Percentiles rank a stretch among this genome's conserved stretches.
Evolutionary conservation across 2,113 vertebrate genomes (phyloP).

Genomic region (Hemiscyllium ocellatum): DNA sequence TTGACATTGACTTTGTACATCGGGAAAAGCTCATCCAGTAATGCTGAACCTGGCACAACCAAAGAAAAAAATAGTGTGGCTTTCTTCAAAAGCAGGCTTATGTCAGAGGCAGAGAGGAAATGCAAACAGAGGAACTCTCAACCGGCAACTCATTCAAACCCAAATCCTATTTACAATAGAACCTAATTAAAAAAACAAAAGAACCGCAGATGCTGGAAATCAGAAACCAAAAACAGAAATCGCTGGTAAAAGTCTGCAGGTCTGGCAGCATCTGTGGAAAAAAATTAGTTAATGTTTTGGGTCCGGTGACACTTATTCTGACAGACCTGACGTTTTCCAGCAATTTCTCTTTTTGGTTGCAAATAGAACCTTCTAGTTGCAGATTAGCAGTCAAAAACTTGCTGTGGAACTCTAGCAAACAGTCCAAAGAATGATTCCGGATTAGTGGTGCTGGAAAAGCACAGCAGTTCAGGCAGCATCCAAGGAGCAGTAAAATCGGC

Average conservation of each 20-base stretch:
- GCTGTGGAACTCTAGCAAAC: not conserved
- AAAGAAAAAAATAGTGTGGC: not conserved
- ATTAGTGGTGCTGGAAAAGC: no score
- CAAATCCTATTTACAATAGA: not conserved
- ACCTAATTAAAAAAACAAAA: not conserved
- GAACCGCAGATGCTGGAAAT: no score
- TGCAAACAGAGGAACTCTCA: not conserved
- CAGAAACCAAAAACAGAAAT: no score
- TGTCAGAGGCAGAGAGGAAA: not conserved
- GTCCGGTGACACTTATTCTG: no score
- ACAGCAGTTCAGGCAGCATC: no score
- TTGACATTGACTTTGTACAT: not conserved
- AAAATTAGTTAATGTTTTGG: no score
- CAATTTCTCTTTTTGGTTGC: no score
- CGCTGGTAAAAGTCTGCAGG: no score
- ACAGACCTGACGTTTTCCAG: no score
- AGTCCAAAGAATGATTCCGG: not conserved
- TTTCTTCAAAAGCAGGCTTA: not conserved
- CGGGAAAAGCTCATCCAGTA: not conserved
- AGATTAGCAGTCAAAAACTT: not conserved
- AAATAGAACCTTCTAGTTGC: not conserved
- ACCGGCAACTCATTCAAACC: not conserved
- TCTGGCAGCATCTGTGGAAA: no score
- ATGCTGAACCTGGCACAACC: not conserved
- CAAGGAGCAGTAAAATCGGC: no score